Conservation (phyloP, 1,140 invertebrate genomes). For the Palaemon carinicauda region DNA sequence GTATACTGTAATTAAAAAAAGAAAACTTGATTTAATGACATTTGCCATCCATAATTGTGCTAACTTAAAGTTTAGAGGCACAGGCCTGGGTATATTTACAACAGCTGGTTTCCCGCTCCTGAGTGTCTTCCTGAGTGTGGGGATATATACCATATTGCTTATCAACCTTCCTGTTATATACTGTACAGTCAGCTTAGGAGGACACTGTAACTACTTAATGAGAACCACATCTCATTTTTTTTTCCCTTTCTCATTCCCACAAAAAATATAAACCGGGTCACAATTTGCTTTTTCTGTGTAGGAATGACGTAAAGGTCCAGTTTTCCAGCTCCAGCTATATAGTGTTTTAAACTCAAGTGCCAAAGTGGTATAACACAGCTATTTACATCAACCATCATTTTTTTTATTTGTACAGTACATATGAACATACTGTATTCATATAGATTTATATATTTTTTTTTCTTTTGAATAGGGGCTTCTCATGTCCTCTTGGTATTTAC, state of each 20-base stretch:
- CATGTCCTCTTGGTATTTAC: neutral
- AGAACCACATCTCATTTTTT: too few relatives aligned
- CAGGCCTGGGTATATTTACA: too few relatives aligned
- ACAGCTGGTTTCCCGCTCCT: constrained; percentile 25
- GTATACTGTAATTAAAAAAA: too few relatives aligned
- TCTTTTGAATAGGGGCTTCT: neutral
- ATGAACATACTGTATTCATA: neutral
- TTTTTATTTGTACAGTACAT: neutral
- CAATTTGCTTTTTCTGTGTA: neutral
- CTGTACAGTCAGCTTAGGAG: neutral
- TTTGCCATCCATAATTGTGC: too few relatives aligned
- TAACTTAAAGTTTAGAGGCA: too few relatives aligned
- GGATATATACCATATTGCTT: constrained; percentile 16
- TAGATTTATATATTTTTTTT: neutral
- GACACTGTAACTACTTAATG: too few relatives aligned
- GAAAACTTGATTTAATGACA: too few relatives aligned
- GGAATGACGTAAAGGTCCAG: neutral
- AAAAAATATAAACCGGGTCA: neutral
- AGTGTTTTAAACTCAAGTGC: constrained; percentile 26
- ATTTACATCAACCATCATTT: constrained; percentile 13
- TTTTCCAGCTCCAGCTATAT: neutral
- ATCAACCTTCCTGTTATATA: neutral
- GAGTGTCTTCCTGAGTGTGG: constrained; percentile 39
- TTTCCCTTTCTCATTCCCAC: neutral
- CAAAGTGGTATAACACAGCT: constrained; percentile 21